Base-by-base conservation (phyloP, 35 echinoderm and acorn worm species). In the Lytechinus pictus region DNA sequence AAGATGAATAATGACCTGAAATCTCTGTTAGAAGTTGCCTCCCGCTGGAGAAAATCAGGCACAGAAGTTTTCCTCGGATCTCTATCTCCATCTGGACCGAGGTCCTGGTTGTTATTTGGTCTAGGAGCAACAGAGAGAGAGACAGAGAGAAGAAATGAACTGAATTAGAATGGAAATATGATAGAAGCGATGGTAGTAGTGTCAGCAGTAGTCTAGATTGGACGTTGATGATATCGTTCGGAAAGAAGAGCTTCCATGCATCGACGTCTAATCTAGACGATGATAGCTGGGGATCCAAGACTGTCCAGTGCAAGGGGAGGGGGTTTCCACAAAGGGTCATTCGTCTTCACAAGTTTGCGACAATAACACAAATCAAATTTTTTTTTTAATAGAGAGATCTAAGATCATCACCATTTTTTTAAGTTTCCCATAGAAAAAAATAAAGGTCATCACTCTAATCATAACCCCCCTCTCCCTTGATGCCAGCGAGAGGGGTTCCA, bases 21-120 rank as follows among this genome's bases (percentile, higher is more conserved):
- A 97, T 99, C 98, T 94, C 96, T 96, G 93, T 99, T 99, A 27
- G 96, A 97, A 14, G 95, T 97, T 14, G 98, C 98, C 95, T 99
- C 98, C 88, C 97, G 96, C 71, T 99, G 98, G 51, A 99, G 90
- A 60, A 99, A 99, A 60, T 99, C 96, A 54, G 95, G 95, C 5
- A 97, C 98, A 51, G 95, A 94, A 19, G 92, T 28, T 86, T 96
- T 71, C 29, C 96, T 94, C 8, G 94, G 87, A 87, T 94, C 86
- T 24, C 86, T 96, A 58, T 96, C 95, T 10, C 95, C 98, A 53
- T 97, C 93, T 86, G 87, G 89, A 16, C 86, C 66, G 9, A 86
- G 54, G 33, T 95, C 94, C 86, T 95, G 89, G 95, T 89, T 86
- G 55, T 57, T 98, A 79, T 79, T 79, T 86, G 97, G 97, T 92